phyloP scores from a whole-genome alignment of 2,888 invertebrate species.

The Iselma pallidipennis region DNA sequence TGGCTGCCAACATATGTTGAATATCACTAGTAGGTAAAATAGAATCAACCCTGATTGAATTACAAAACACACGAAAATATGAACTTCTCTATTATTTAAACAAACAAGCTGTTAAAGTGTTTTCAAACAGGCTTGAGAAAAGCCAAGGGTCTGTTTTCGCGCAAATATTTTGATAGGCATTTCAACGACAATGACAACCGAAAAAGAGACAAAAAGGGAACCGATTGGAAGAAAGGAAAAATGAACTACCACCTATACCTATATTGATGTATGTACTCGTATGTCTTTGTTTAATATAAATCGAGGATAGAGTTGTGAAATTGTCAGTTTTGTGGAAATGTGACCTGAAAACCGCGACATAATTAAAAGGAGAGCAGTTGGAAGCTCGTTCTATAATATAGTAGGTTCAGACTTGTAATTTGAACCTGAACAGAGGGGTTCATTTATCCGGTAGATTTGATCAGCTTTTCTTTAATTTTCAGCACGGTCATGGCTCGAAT shows the following conservation, averaged over 20 bases:
- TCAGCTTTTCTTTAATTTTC: slow-evolving; percentile 55
- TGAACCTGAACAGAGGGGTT: slow-evolving; percentile 37
- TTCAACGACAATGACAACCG: neutral
- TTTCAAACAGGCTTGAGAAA: slow-evolving; percentile 51
- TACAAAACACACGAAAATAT: slow-evolving; percentile 52
- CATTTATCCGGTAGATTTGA: slow-evolving; percentile 55
- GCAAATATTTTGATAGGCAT: slow-evolving; percentile 44
- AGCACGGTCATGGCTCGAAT: slow-evolving; percentile 43
- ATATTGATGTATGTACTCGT: too few species aligned
- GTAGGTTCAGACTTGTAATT: slow-evolving; percentile 40
- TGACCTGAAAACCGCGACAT: slow-evolving; percentile 38
- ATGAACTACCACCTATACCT: too few species aligned
- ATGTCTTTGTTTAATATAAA: too few species aligned
- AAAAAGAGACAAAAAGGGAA: neutral
- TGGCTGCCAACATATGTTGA: slow-evolving; percentile 50
- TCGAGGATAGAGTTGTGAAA: too few species aligned
- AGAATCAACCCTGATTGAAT: slow-evolving; percentile 48
- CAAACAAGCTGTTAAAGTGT: slow-evolving; percentile 56
- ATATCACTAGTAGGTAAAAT: slow-evolving; percentile 45
- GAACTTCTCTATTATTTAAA: slow-evolving; percentile 56
- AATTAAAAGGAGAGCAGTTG: slow-evolving; percentile 42
- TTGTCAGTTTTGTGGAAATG: too few species aligned
- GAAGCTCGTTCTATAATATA: neutral
- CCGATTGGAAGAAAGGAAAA: neutral
- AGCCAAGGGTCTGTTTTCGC: slow-evolving; percentile 41